Evolutionary conservation across 1,140 invertebrate species (phyloP).

Genomic region (Matsumurasca onukii): DNA sequence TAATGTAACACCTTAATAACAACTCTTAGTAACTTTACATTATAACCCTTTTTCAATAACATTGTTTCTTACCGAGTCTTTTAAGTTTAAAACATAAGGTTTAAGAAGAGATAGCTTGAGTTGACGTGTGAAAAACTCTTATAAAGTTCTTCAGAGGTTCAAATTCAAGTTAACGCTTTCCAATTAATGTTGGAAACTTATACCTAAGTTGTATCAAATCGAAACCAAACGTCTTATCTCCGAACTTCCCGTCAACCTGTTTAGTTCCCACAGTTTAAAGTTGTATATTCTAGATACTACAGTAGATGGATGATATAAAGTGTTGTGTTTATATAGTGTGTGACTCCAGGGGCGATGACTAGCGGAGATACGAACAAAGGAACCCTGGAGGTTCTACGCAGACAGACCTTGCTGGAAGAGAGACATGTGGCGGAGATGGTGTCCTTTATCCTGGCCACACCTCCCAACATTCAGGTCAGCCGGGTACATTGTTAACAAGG

Average conservation of each 20-base stretch:
- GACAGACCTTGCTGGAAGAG: constrained; percentile 34
- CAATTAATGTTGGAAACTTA: neutral
- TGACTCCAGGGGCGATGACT: constrained; percentile 7
- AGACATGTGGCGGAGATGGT: constrained; percentile 38
- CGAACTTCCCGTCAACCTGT: neutral
- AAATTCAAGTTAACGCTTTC: neutral
- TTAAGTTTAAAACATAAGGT: too few species aligned
- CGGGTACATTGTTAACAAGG: too few species aligned
- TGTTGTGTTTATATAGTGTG: neutral
- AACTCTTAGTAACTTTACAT: too few species aligned
- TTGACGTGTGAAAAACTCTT: neutral
- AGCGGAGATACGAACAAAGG: constrained; percentile 11
- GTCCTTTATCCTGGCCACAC: constrained; percentile 52
- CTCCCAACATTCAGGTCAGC: constrained; percentile 60
- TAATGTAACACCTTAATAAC: too few species aligned
- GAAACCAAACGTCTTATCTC: too few species aligned
- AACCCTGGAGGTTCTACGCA: constrained; percentile 3
- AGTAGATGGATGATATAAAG: neutral
- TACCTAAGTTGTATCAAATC: too few species aligned
- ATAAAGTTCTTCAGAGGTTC: neutral
- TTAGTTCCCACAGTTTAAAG: neutral
- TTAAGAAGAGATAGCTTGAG: too few species aligned
- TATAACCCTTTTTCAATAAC: too few species aligned
- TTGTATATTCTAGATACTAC: neutral
- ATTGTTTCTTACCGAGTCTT: too few species aligned